Evolutionary conservation across 2,888 invertebrate genomes (phyloP).

Genomic region (Sminthurides aquaticus): DNA sequence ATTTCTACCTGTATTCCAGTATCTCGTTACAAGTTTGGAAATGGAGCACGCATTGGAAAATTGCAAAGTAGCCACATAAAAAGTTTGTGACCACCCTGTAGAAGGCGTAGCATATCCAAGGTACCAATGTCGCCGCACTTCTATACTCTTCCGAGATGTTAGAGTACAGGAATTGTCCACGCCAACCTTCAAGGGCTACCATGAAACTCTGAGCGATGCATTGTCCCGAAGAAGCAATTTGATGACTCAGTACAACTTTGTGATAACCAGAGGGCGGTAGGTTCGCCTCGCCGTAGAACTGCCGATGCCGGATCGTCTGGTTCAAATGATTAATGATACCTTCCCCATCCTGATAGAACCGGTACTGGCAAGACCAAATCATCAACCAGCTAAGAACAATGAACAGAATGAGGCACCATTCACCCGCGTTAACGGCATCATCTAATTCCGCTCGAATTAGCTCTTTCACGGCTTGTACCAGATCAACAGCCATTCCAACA

Average conservation of each 20-base stretch:
- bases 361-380: neutral
- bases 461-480: neutral
- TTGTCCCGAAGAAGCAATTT: neutral
- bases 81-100: slow-evolving; percentile 5
- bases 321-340: neutral
- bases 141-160: neutral
- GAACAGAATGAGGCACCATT: slow-evolving; percentile 6
- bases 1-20: neutral
- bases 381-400: slow-evolving; percentile 5
- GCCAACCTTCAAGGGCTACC: neutral
- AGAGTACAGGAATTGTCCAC: neutral
- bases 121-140: neutral
- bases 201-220: neutral
- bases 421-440: neutral
- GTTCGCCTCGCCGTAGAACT: neutral
- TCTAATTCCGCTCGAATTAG: neutral
- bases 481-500: neutral
- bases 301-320: neutral
- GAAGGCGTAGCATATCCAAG: slow-evolving; percentile 1
- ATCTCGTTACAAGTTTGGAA: neutral
- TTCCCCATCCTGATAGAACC: neutral
- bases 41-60: neutral
- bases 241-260: neutral
- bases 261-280: neutral
- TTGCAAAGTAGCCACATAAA: neutral